Conservation (phyloP, 2,888 invertebrate genomes). For the Nymphalis urticae region DNA sequence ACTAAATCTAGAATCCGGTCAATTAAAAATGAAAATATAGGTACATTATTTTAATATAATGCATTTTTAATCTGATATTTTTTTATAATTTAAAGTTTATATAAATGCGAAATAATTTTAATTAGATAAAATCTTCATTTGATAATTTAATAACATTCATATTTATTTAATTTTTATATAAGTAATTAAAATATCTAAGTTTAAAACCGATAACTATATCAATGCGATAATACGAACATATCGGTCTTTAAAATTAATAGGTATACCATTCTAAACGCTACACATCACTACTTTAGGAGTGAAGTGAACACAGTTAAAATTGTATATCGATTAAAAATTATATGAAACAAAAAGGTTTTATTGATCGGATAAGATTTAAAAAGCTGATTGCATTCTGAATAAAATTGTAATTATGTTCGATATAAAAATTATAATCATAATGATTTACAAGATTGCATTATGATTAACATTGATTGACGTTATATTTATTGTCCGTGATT, state of each 20-base stretch:
- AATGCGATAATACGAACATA: background rate
- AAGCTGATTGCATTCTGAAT: too few species aligned
- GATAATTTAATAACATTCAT: too few species aligned
- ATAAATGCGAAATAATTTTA: too few species aligned
- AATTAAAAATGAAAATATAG: too few species aligned
- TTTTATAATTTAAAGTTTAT: background rate
- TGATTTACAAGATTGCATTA: background rate
- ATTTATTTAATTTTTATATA: too few species aligned
- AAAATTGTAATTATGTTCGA: background rate
- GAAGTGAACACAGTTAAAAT: background rate
- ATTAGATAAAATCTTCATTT: too few species aligned
- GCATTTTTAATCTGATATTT: too few species aligned
- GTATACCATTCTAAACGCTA: background rate
- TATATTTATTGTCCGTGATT: constrained; percentile 1
- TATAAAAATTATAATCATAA: background rate
- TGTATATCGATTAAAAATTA: constrained; percentile 2
- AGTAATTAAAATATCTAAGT: too few species aligned
- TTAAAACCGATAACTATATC: too few species aligned
- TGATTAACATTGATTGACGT: constrained; percentile 3
- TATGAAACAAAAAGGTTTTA: background rate
- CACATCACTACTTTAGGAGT: background rate
- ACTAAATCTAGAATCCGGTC: background rate
- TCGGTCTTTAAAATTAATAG: background rate
- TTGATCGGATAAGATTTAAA: too few species aligned
- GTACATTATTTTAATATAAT: too few species aligned